phyloP scores from a whole-genome alignment of 2,888 invertebrate species.

The Augochlorella aurata region DNA sequence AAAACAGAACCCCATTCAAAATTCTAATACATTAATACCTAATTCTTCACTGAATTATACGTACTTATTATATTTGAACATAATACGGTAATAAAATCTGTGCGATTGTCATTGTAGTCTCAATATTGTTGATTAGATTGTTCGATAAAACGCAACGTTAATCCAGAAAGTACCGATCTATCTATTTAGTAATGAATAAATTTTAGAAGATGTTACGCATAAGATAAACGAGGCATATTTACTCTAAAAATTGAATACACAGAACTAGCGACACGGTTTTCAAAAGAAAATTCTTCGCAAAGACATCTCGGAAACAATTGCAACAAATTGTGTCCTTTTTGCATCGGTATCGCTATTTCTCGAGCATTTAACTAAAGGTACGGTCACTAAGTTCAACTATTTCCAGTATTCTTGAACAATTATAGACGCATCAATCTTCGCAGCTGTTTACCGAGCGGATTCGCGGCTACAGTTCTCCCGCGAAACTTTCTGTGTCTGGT shows the following conservation, averaged over 20 bases:
- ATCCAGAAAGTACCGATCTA: background rate
- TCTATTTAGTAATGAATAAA: no score
- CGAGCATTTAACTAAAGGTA: no score
- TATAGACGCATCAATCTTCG: background rate
- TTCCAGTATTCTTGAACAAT: background rate
- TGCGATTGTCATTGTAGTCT: background rate
- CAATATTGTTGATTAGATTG: no score
- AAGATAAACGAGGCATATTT: no score
- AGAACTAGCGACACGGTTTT: no score
- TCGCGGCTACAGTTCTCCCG: background rate
- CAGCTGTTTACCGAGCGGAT: background rate
- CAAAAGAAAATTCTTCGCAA: no score
- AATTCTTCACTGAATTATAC: background rate
- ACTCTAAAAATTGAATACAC: no score
- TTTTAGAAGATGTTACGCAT: no score
- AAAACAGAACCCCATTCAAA: background rate
- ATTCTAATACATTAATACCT: background rate
- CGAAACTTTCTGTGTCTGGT: background rate
- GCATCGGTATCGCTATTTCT: no score
- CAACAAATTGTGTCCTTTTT: no score
- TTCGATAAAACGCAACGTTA: no score
- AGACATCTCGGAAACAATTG: no score
- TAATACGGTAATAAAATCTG: background rate
- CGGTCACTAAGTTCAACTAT: background rate
- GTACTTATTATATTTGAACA: background rate